These are phyloP conservation scores for Agrochola circellaris DNA, from an alignment of 2,888 invertebrate genomes.

Conservation along the genomic window DNA sequence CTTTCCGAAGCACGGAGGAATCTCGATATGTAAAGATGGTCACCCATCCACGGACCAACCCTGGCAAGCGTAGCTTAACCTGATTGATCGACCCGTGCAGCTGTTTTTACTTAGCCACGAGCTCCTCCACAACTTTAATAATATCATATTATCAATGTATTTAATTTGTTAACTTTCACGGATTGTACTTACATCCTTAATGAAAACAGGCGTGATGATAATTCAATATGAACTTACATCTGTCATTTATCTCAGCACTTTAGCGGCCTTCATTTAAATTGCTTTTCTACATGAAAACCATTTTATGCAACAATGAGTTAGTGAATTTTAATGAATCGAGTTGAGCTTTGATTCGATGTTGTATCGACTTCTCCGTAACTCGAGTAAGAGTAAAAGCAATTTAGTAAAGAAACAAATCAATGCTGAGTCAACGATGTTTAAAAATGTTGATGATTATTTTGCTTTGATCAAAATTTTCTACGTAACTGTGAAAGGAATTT, in stretches of 20 bases:
- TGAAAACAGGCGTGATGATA: slow-evolving; percentile 18
- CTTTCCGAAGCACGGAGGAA: no score
- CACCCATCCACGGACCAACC: no score
- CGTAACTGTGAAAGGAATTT: slow-evolving; percentile 57
- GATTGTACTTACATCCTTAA: slow-evolving; percentile 3
- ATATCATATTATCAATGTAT: neutral
- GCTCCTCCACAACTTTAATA: neutral
- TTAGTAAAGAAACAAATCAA: slow-evolving; percentile 64
- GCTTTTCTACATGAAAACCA: slow-evolving; percentile 59
- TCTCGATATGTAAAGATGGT: no score
- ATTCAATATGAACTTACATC: slow-evolving; percentile 31
- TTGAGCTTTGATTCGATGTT: slow-evolving; percentile 69
- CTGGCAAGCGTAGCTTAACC: no score
- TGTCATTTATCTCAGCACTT: slow-evolving; percentile 46
- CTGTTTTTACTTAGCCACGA: no score
- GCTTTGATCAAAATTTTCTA: slow-evolving; percentile 64
- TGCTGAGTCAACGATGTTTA: slow-evolving; percentile 58
- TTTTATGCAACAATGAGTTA: slow-evolving; percentile 71
- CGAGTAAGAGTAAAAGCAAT: slow-evolving; percentile 62
- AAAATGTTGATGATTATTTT: slow-evolving; percentile 71
- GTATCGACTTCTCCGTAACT: slow-evolving; percentile 66
- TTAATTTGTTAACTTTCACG: neutral
- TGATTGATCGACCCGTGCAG: no score
- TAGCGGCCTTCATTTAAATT: slow-evolving; percentile 40
- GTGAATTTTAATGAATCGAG: slow-evolving; percentile 73